Base-by-base conservation (phyloP, 2,888 invertebrate genomes). In the Pseudanteris insignis region DNA sequence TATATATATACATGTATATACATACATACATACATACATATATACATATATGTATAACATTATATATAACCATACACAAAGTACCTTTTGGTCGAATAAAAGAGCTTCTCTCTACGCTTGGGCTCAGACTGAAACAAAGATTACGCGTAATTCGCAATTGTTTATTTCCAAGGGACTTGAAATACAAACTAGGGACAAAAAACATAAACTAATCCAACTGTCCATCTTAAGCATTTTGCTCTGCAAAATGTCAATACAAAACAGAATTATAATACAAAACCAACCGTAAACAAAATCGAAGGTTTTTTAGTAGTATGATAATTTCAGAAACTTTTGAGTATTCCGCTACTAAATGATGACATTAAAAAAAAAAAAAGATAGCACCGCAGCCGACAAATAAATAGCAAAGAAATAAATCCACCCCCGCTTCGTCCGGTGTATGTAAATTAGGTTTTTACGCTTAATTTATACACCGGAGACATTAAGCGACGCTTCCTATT, bases 111-210 rank as follows among this genome's bases (percentile, higher is more conserved):
- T 78, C 75, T 74, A 79, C 74, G 74, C 79, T 79, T 76, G 76
- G 78, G 79, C 72, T 79, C 79, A 78, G 74, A 79, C 79, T 79
- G 79, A 79, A 79, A 79, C 79, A 79, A 75, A 79, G 76, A 79
- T 79, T 73, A 78, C 77, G 76, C 75, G 75, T 73, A 74, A 78
- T 78, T 75, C 75, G 75, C 75, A 72, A 72, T 73, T 70, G 69
- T 65, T 69, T 62, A 66, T 46, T 51, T n/a, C n/a, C 46, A 51
- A 59, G 51, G 59, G 46, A 32, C 41, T n/a, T n/a, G n/a, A n/a
- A n/a, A n/a, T n/a, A n/a, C n/a, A n/a, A n/a, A n/a, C n/a, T n/a
- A n/a, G n/a, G n/a, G 51, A 50, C 46, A 46, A 51, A 18, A 51
- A 59, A 40, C 33, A 59, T 34, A 34, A 46, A 34, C 4, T 40